Evolutionary conservation across 2,113 vertebrate genomes (phyloP).

Genomic region (Cathartes aura): DNA sequence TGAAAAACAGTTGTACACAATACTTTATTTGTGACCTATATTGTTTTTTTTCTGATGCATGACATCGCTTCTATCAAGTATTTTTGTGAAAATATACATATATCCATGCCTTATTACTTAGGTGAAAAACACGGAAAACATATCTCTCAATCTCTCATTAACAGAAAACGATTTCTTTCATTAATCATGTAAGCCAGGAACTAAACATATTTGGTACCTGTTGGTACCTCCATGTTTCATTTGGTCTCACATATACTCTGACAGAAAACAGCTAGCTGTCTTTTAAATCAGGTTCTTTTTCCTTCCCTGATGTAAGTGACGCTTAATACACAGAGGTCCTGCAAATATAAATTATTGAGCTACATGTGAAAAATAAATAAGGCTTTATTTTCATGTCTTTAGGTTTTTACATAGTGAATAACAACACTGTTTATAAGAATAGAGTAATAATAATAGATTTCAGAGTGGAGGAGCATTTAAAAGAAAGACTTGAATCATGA

Average conservation of each 20-base stretch:
- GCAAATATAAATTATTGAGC: background rate
- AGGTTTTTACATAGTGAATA: background rate
- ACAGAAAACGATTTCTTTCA: background rate
- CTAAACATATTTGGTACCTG: background rate
- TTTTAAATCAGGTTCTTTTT: background rate
- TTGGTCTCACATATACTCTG: background rate
- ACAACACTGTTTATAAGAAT: background rate
- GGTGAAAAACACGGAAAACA: background rate
- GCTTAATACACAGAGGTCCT: background rate
- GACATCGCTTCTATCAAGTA: background rate
- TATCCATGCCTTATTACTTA: background rate
- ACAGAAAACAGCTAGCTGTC: rapidly evolving
- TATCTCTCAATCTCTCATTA: background rate
- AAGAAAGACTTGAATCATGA: background rate
- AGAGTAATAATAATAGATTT: background rate
- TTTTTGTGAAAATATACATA: background rate
- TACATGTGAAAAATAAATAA: background rate
- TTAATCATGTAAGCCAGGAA: background rate
- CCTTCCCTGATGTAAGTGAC: background rate
- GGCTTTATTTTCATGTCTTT: background rate
- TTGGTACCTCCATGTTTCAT: background rate
- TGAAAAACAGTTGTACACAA: background rate
- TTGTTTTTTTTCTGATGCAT: background rate
- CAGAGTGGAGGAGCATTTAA: background rate
- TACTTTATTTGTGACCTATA: background rate